Base-by-base conservation (phyloP, 2,888 invertebrate species). In the Hetaerina titia region DNA sequence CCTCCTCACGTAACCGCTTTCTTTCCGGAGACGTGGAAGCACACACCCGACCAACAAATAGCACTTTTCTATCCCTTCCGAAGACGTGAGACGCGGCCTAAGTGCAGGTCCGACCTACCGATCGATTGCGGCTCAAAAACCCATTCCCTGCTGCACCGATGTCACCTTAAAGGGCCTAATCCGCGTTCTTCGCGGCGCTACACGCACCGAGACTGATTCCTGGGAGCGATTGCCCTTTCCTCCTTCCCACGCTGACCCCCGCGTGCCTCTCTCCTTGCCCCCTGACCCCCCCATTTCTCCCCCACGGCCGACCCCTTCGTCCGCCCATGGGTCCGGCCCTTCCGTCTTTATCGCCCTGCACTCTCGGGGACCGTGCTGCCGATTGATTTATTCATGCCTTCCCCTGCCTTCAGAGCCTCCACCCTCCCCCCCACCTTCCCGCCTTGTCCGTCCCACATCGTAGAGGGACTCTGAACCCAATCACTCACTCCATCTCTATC, bases 371-470 rank as follows among this genome's bases (percentile, higher is more conserved):
- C 81, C 81, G 31, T 15, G 31, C 92, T 22, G 19, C 69, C 92
- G 69, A 92, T 92, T 92, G 92, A 92, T 92, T 92, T 92, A 92
- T 92, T 92, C 92, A 92, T 92, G 69, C 45, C 69, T 74, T 57
- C 69, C 69, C 81, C 0, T 31, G 9, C 81, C 81, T 31, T 69
- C 45, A 45, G 45, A 45, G 45, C 45, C 45, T 45, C 45, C 45
- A 45, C 4, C 45, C n/a, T n/a, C 74, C 74, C 31, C 2, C n/a
- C 81, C 31, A 81, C 31, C 22, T 2, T 45, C 19, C 56, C 22
- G 22, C 31, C 57, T 31, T 94, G 94, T 88, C 88, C 88, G 45
- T 81, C 63, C 45, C 69, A 64, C 58, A 17, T 31, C 60, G 81
- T 22, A 94, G 56, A 58, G 87, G 92, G 15, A 25, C 81, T 8